phyloP scores from a whole-genome alignment of 2,888 invertebrate species.

The Harpalus rufipes region DNA sequence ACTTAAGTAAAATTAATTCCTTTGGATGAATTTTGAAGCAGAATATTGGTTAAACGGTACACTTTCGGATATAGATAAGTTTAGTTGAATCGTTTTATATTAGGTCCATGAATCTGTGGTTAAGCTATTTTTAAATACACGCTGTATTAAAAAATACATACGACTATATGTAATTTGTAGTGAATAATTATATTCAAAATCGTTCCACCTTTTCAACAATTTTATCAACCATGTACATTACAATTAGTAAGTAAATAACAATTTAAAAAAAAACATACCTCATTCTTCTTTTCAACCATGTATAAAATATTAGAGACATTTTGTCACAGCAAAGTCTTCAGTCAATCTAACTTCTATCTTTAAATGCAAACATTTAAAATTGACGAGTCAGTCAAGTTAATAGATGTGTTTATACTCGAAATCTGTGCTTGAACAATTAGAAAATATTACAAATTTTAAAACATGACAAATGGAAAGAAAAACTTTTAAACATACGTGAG shows the following conservation, averaged over 20 bases:
- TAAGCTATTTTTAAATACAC: too few relatives aligned
- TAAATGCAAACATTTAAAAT: constrained; percentile 30
- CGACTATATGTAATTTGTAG: too few relatives aligned
- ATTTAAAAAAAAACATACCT: constrained; percentile 17
- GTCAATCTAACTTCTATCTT: not conserved
- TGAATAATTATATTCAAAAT: too few relatives aligned
- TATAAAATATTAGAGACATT: constrained; percentile 33
- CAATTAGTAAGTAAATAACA: not conserved
- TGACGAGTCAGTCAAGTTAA: constrained; percentile 35
- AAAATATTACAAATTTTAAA: not conserved
- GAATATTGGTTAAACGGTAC: too few relatives aligned
- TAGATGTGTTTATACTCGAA: constrained; percentile 46
- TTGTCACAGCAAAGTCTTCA: constrained; percentile 15
- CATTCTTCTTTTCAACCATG: constrained; percentile 30
- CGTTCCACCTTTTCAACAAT: too few relatives aligned
- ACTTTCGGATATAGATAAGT: too few relatives aligned
- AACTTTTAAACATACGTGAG: not conserved
- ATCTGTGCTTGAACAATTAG: constrained; percentile 10
- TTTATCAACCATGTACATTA: too few relatives aligned
- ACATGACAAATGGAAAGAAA: not conserved
- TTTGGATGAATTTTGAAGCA: too few relatives aligned
- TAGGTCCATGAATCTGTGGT: too few relatives aligned
- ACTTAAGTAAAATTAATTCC: too few relatives aligned
- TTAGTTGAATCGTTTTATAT: too few relatives aligned
- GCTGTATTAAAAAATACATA: too few relatives aligned